Conservation (phyloP, 2,888 invertebrate genomes). For the Ypsolopha sequella region DNA sequence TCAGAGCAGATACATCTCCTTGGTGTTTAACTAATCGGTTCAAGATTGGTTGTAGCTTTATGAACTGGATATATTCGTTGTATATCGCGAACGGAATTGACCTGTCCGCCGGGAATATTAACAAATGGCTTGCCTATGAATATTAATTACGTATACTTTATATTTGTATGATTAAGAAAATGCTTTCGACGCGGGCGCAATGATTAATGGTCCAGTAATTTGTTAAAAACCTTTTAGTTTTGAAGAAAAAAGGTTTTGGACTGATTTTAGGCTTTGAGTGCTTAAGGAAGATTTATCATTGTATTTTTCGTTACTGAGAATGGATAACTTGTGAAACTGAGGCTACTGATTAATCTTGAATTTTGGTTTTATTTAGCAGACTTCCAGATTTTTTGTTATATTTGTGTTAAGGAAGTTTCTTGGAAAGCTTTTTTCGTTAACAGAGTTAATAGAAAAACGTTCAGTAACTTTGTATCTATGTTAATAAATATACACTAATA, state of each 20-base stretch:
- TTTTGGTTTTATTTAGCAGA: no score
- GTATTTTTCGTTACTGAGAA: no score
- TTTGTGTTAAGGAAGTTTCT: no score
- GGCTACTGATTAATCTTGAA: no score
- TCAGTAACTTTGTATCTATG: no score
- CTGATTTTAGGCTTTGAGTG: not conserved
- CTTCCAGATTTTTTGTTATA: no score
- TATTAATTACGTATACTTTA: constrained; percentile 53
- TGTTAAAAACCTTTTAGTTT: constrained; percentile 1
- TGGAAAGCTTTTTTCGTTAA: no score
- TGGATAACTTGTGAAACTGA: no score
- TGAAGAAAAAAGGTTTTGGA: not conserved
- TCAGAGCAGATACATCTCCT: not conserved
- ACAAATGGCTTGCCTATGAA: constrained; percentile 59
- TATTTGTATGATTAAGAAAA: constrained; percentile 28
- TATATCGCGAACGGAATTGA: constrained; percentile 51
- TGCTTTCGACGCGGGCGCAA: constrained; percentile 5
- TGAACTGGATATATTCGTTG: not conserved
- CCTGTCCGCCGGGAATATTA: constrained; percentile 59
- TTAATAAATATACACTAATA: no score
- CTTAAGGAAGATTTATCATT: not conserved
- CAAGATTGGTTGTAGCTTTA: no score
- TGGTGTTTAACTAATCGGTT: no score
- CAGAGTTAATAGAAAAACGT: no score
- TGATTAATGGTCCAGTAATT: constrained; percentile 6